Evolutionary conservation across 2,888 invertebrate genomes (phyloP), one percentile per base, ranked within the genome.

Genomic region (Hypomecis punctinalis): DNA sequence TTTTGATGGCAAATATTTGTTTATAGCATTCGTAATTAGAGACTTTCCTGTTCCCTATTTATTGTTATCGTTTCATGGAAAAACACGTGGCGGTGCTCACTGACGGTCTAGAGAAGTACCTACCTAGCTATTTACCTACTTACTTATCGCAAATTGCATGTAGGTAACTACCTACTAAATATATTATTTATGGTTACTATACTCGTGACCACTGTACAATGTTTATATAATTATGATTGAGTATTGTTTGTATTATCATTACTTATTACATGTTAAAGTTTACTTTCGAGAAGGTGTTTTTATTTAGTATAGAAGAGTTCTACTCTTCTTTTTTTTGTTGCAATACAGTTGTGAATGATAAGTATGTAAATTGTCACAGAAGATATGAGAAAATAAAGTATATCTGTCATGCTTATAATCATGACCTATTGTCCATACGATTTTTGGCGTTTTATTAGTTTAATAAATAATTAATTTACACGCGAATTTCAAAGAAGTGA

Each of bases 1-100:
- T 76, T 81, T 76, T 74, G 75, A 72, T 72, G 68, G 76, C 76
- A 76, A 83, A 80, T 83, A 83, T 83, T 82, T 67, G 75, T 75
- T 77, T 77, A 76, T 77, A 76, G 68, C 73, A 63, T 71, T 69
- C 48, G 60, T 80, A 83, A 82, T 84, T 79, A 78, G 75, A 35
- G 64, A 73, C 65, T 78, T 81, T 78, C 76, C 78, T 76, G 76
- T 75, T 65, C 66, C 54, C 66, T 73, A 66, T 67, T 66, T 66
- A 66, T 62, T 57, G 42, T 54, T 61, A 68, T 66, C 66, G 57
- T 68, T 62, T 61, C 57, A 68, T 68, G 67, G 65, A 63, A 63
- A 63, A 62, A 43, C 42, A 61, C 57, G 46, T 39, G 36, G 46
- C 9, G 4, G 36, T 23, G n/a, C 6, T 6, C 40, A 40, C 7